Percentiles rank a stretch among this genome's conserved stretches.
Conservation (phyloP, 2,113 vertebrate species). For the Chionodraco myersi region DNA sequence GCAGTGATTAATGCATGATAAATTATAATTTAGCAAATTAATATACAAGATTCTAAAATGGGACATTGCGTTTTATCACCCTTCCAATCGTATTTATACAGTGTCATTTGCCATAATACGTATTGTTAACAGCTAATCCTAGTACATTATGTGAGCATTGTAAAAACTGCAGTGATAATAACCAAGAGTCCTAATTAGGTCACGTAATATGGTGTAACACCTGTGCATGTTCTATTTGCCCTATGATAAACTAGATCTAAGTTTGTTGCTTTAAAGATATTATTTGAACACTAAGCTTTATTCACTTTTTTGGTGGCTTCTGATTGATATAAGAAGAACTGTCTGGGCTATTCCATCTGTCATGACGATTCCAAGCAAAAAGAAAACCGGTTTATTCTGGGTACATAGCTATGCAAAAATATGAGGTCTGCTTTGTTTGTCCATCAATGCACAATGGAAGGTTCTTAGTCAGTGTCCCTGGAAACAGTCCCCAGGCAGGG, state of each 20-base stretch:
- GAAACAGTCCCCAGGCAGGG: neutral
- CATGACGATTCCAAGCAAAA: neutral
- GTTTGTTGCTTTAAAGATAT: neutral
- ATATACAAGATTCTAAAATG: no score
- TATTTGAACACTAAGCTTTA: neutral
- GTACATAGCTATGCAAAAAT: neutral
- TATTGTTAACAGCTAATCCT: neutral
- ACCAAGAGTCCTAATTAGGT: slow-evolving; percentile 4
- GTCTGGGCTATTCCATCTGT: neutral
- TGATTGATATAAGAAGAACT: neutral
- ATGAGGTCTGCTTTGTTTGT: neutral
- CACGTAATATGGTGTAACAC: neutral
- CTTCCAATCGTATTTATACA: neutral
- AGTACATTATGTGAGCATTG: neutral
- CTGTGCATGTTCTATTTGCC: neutral
- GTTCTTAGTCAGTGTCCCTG: neutral
- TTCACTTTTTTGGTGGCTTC: neutral
- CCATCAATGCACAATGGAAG: neutral
- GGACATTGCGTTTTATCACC: neutral
- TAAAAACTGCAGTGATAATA: neutral
- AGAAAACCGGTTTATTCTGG: neutral
- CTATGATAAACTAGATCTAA: neutral
- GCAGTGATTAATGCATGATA: no score
- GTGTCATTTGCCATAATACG: neutral
- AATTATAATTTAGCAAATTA: no score